Evolutionary conservation across 2,797 vertebrate genomes (phyloP), one percentile per base, ranked within the genome.

Genomic region (Semaprochilodus insignis): DNA sequence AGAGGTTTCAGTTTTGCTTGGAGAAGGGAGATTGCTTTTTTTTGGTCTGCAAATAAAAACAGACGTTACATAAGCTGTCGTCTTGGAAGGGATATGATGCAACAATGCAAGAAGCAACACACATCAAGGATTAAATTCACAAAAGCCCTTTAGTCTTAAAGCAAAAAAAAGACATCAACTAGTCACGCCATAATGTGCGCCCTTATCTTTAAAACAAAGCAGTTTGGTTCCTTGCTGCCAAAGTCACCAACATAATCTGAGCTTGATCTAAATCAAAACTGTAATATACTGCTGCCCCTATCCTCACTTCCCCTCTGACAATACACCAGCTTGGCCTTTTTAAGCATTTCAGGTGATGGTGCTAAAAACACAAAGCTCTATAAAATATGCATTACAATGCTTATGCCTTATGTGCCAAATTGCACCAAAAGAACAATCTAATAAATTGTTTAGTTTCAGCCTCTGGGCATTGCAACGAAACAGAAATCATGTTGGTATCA

Each of bases 31-130:
- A 44, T 31, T 71, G 48, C 3, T 31, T 13, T 59, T 69, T 34
- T 52, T 77, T 51, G 36, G 85, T 62, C 13, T 60, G 34, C 62
- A 73, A 82, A 25, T 31, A 69, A 76, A 73, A 80, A 66, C 82
- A 87, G 80, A 86, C 83, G 63, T 88, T 86, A 89, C 80, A 65
- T 84, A 84, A 90, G 80, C 36, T 44, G 70, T 72, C 48, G 57
- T 83, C 86, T 88, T 84, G 70, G 86, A 81, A 67, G 67, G 80
- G 71, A 88, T 69, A 83, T 71, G 83, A 87, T 77, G 23, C 59
- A 78, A 78, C 72, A 59, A 81, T 77, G 79, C 60, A 85, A 80
- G 54, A n/a, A 11, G 21, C 0, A 72, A 84, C 59, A 81, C 86
- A 86, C 85, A 74, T 80, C 31, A 0, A 67, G 54, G 65, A 57